A percentile compares a stretch with the other conserved stretches of the same genome.
Conservation (phyloP, 30 jellyfish, hydroid and myxozoan genomes). For the Aurelia sp. region DNA sequence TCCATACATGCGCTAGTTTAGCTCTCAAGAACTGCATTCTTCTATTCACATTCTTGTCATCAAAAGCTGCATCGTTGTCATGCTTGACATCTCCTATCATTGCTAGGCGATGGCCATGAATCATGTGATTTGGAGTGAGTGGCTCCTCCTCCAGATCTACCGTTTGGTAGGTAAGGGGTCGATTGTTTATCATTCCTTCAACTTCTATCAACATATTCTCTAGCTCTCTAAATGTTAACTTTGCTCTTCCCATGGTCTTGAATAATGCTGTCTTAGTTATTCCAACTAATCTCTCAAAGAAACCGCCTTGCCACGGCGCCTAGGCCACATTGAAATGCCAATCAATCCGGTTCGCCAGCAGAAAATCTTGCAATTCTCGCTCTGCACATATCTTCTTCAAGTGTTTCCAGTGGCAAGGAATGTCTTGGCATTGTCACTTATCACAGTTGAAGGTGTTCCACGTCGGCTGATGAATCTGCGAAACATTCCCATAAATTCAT, state of each 20-base stretch:
- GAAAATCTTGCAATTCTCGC: conserved; percentile 20
- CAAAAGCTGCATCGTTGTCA: conserved; percentile 35
- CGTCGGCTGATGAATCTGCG: conserved; percentile 36
- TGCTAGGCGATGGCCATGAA: conserved; percentile 25
- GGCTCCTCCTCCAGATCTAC: conserved; percentile 26
- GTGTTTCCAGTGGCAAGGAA: conserved; percentile 38
- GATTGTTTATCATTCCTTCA: not conserved
- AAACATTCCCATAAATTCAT: conserved; percentile 12
- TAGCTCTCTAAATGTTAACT: conserved; percentile 28
- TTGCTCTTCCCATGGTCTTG: conserved; percentile 49
- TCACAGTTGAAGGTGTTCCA: conserved; percentile 28
- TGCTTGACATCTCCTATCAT: conserved; percentile 50
- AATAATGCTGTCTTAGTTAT: conserved; percentile 30
- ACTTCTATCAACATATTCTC: conserved; percentile 20
- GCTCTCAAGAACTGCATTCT: conserved; percentile 2
- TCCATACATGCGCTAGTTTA: no score
- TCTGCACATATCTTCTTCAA: not conserved
- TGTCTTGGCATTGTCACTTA: conserved; percentile 37
- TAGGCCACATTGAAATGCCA: conserved; percentile 27
- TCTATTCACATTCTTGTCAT: conserved; percentile 29
- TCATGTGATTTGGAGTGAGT: conserved; percentile 38
- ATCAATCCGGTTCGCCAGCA: conserved; percentile 27
- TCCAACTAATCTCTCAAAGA: conserved; percentile 31
- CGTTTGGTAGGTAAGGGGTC: conserved; percentile 32
- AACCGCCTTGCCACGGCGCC: conserved; percentile 47